Base-by-base conservation (phyloP, 2,113 vertebrate genomes). In the Microcebus lehilahytsara region DNA sequence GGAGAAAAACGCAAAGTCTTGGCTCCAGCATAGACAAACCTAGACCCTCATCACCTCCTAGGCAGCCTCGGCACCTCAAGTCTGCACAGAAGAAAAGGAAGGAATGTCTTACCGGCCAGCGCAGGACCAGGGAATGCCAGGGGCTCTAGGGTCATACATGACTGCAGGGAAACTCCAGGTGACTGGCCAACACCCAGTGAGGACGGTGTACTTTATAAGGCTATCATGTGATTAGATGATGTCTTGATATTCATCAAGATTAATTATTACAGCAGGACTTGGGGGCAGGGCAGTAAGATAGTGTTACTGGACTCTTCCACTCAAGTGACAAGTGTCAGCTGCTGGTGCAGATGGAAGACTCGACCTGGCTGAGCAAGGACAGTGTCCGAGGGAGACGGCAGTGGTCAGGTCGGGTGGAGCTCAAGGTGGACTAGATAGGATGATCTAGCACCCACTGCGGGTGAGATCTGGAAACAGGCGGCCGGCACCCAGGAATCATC, bases 11-110 rank as follows among this genome's bases (percentile, higher is more conserved):
- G 4, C 79, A 71, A 71, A 9, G 7, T 58, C 27, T 93, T 72
- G 10, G 30, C 17, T 19, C 19, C 4, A 23, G 6, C 17, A 12
- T 17, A 32, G 19, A 42, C 1, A 49, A 77, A 6, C 7, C 3
- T 13, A 66, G 42, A 37, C 9, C 30, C 19, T 6, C 2, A n/a
- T 3, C 0, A n/a, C n/a, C 25, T 58, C 0, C 23, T 11, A 42
- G 10, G 13, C 6, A 78, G 42, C 22, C 16, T 71, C n/a, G 90
- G 5, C 8, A 60, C 12, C 42, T 93, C 53, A 69, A 9, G 27
- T 85, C 9, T 56, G 75, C 49, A 30, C 14, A 7, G 12, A 46
- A 27, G 49, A 27, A 32, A 62, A 62, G 19, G 16, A 5, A 12
- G 14, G 30, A 34, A 64, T n/a, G 4, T 60, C 56, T 80, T 51